phyloP scores from a whole-genome alignment of 2,113 vertebrate genomes.

The Ploceus nigricollis region DNA sequence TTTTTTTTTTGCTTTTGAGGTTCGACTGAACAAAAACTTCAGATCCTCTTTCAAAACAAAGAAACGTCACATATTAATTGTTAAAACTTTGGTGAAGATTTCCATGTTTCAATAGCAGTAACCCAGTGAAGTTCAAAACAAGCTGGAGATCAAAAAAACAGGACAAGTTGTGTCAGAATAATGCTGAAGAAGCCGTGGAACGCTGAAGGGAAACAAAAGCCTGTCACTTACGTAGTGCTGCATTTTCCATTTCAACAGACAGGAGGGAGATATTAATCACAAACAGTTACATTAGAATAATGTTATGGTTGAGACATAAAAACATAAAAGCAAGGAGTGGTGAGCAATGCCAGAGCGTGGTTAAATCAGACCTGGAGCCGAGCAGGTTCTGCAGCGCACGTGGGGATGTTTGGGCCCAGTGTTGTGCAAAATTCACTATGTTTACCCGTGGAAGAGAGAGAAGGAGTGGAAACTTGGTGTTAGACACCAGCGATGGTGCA shows the following conservation, averaged over 20 bases:
- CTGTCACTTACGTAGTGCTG: not conserved
- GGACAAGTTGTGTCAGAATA: not conserved
- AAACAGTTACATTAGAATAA: constrained; percentile 63
- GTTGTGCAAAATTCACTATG: fast-evolving
- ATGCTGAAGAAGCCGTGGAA: not conserved
- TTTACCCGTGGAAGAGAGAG: not conserved
- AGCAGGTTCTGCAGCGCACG: not conserved
- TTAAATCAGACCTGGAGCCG: not conserved
- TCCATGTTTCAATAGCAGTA: not conserved
- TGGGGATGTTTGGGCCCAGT: fast-evolving
- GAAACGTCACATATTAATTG: not conserved
- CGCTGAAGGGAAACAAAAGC: not conserved
- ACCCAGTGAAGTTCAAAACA: not conserved
- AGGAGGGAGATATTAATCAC: constrained; percentile 39
- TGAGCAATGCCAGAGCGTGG: not conserved
- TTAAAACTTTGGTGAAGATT: not conserved
- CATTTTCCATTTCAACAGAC: not conserved
- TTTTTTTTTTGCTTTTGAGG: not conserved
- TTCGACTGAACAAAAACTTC: not conserved
- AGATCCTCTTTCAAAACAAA: not conserved
- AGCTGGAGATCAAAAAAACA: not conserved
- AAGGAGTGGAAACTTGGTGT: not conserved
- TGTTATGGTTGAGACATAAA: constrained; percentile 51
- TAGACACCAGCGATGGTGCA: not conserved
- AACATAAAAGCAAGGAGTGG: constrained; percentile 23